Base-by-base conservation (phyloP, 2,888 invertebrate genomes). In the Smittia sp. region DNA sequence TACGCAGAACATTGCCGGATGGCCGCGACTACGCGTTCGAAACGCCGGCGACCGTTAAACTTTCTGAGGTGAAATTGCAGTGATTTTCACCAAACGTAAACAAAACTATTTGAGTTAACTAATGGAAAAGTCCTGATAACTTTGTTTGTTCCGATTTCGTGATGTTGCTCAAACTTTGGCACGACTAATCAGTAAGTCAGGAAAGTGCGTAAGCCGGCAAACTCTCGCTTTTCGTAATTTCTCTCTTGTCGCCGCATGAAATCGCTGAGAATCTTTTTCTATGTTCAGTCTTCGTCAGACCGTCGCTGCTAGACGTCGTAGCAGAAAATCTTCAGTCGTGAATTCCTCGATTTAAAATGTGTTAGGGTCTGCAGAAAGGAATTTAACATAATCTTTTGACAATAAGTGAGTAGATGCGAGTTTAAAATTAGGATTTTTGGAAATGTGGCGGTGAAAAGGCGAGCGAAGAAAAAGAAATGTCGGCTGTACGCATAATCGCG, bases 381-480 rank as follows among this genome's bases (percentile, higher is more conserved):
- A 41, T 46, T 68, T 41, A 22, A 6, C 38, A 68, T 2, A 65
- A 13, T n/a, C 7, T n/a, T 22, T 68, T 41, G 68, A 68, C 68
- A 68, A 68, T 68, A 68, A 68, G 68, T 68, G 68, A 68, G 68
- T 68, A 68, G 11, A 63, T 9, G 22, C 46, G 46, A 46, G 9
- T 3, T 32, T 32, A 32, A 32, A 32, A 6, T 15, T 46, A 46
- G 46, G n/a, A 46, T 11, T 13, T n/a, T n/a, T 15, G 15, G 46
- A 46, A 11, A 11, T 46, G n/a, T 11, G 11, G 46, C 46, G 46
- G 11, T 3, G 46, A 46, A n/a, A 15, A 46, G 39, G 7, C 3
- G 3, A 46, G 46, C 46, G 46, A 46, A 46, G 46, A 46, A 46
- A n/a, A 46, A 46, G 15, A 15, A 46, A 46, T 46, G 11, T 46